Base-by-base conservation (phyloP, 2,888 invertebrate species). In the Drosophila koepferae region DNA sequence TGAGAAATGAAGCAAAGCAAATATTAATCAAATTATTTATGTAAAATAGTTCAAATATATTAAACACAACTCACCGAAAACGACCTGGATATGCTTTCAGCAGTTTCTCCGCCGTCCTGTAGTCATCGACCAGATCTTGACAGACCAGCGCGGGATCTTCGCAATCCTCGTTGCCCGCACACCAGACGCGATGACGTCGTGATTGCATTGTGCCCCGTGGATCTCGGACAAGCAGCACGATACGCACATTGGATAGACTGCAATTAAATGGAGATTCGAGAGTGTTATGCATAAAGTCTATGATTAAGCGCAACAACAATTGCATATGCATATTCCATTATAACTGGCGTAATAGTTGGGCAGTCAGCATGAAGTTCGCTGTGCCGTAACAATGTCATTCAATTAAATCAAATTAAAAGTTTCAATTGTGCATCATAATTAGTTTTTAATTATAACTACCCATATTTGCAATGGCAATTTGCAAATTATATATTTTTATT, bases 141-240 rank as follows among this genome's bases (percentile, higher is more conserved):
- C 98, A 98, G 3, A 97, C 94, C 60, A 95, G 93, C 60, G 94
- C 94, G 0, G 97, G 96, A 91, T 96, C 95, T 93, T 96, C 96
- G 93, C 98, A 98, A 92, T 98, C 97, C 0, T 96, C 95, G 93
- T 95, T 92, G 86, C 96, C 95, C 2, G 96, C 96, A 77, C 93
- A 93, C 93, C 93, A 93, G 12, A 95, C 95, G 12, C 97, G 94
- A 92, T 97, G 97, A 81, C 96, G 96, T 36, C 98, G 94, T 0
- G 97, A 97, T 93, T 97, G 97, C 93, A 98, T 94, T 64, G 96
- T 97, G 31, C 97, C 98, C 28, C 98, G 94, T 6, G 98, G 98
- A 93, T 98, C 98, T 61, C 98, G 95, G 68, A 98, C 95, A 80
- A 98, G 93, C 66, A 97, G 93, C 81, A 98, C 94, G 80, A 98